These are phyloP conservation scores for Drosophila grimshawi DNA, from an alignment of 1,140 invertebrate species.

Conservation along the genomic window DNA sequence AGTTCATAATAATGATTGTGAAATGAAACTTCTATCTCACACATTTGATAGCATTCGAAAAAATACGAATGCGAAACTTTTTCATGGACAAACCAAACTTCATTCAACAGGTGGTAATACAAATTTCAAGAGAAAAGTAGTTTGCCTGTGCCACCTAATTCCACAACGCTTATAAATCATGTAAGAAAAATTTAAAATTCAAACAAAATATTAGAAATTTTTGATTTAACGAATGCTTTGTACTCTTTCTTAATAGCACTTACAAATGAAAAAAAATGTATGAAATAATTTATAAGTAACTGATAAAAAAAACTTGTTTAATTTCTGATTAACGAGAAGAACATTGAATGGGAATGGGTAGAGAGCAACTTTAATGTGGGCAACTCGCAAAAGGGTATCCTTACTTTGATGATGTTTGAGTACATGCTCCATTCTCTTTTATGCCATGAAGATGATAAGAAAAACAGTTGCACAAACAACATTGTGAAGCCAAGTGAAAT, in stretches of 20 bases:
- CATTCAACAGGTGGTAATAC: not conserved
- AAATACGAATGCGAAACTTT: not conserved
- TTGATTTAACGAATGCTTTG: no score
- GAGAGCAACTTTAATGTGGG: not conserved
- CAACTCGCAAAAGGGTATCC: slow-evolving; percentile 12
- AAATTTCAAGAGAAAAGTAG: no score
- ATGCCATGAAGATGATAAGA: slow-evolving; percentile 27
- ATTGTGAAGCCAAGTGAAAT: slow-evolving; percentile 54
- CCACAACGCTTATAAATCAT: no score
- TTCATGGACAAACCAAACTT: not conserved
- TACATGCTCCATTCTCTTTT: slow-evolving; percentile 22
- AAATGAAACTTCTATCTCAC: no score
- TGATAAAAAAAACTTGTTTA: not conserved
- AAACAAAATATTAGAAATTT: no score
- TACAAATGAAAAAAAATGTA: no score
- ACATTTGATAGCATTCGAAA: not conserved
- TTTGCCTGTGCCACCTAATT: no score
- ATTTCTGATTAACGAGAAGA: not conserved
- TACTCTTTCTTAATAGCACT: no score
- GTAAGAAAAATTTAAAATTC: no score
- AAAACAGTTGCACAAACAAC: slow-evolving; percentile 34
- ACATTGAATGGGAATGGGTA: not conserved
- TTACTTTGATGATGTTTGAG: slow-evolving; percentile 28
- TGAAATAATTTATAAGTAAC: no score
- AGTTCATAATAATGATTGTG: not conserved